phyloP scores from a whole-genome alignment of 2,888 invertebrate species.

The Eupithecia vulgata region DNA sequence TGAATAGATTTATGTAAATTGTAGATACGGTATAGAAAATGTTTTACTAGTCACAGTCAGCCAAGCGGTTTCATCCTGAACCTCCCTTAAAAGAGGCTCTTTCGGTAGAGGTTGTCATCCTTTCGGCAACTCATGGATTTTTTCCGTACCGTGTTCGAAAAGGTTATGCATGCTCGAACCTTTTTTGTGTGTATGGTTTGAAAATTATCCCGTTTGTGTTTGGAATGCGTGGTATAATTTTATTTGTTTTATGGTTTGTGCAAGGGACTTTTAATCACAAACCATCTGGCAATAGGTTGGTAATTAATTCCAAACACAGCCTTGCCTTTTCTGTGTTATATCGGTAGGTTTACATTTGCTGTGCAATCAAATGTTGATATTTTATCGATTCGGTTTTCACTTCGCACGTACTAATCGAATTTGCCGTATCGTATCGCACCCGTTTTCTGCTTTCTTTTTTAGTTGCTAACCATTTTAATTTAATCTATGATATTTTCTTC shows the following conservation, averaged over 20 bases:
- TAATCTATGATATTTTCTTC: background rate
- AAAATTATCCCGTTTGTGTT: background rate
- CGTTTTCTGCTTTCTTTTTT: slow-evolving; percentile 2
- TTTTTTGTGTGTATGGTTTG: background rate
- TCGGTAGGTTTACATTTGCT: slow-evolving; percentile 1
- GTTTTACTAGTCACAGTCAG: background rate
- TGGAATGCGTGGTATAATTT: background rate
- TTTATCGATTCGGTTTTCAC: slow-evolving; percentile 12
- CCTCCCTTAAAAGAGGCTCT: background rate
- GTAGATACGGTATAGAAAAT: background rate
- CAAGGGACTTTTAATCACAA: background rate
- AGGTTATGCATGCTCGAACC: background rate
- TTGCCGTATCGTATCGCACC: background rate
- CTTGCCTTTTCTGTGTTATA: slow-evolving; percentile 3
- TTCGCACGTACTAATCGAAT: slow-evolving; percentile 9
- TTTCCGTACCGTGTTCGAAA: background rate
- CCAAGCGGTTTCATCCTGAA: background rate
- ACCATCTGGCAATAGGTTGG: background rate
- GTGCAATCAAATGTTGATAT: slow-evolving; percentile 14
- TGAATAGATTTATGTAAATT: background rate
- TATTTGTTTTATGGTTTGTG: background rate
- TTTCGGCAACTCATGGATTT: background rate
- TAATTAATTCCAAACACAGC: background rate
- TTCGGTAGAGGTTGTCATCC: background rate
- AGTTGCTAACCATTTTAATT: background rate